Conservation (phyloP, 2,888 invertebrate genomes). For the Sphaerophoria taeniata region DNA sequence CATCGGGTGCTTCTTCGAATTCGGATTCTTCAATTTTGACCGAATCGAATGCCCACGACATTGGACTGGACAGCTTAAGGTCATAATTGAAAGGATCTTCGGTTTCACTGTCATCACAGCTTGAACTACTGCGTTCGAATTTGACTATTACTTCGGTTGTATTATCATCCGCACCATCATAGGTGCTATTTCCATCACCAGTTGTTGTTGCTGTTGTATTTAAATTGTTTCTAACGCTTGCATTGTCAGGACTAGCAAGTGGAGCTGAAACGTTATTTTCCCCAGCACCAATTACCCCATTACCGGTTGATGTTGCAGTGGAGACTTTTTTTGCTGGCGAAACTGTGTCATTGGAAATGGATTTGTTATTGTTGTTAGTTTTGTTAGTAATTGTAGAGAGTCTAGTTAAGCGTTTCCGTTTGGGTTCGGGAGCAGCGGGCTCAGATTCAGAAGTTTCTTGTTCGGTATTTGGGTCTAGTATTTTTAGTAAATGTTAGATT, state of each 20-base stretch:
- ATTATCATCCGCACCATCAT: conserved; percentile 80
- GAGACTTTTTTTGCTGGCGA: background rate
- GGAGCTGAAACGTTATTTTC: background rate
- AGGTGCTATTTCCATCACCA: conserved; percentile 59
- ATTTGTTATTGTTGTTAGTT: conserved; percentile 62
- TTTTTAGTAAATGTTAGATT: conserved; percentile 32
- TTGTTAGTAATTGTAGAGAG: conserved; percentile 48
- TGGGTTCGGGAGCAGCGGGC: conserved; percentile 29
- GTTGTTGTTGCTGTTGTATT: conserved; percentile 21
- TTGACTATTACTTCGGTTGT: conserved; percentile 81
- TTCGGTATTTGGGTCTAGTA: conserved; percentile 40
- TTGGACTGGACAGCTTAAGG: conserved; percentile 81
- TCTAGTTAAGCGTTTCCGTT: conserved; percentile 34
- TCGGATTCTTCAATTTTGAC: conserved; percentile 82
- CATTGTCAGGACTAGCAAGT: conserved; percentile 1
- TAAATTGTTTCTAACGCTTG: conserved; percentile 18
- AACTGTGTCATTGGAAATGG: conserved; percentile 28
- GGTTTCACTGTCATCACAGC: conserved; percentile 70
- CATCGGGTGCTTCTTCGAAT: conserved; percentile 78
- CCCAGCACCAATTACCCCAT: conserved; percentile 16
- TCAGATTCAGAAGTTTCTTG: conserved; percentile 48
- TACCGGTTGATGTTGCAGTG: background rate
- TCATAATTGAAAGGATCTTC: conserved; percentile 80
- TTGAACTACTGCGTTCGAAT: conserved; percentile 77
- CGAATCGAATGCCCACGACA: conserved; percentile 82